Evolutionary conservation across 2,113 vertebrate species (phyloP).

Genomic region (Malurus alboscapulatus): DNA sequence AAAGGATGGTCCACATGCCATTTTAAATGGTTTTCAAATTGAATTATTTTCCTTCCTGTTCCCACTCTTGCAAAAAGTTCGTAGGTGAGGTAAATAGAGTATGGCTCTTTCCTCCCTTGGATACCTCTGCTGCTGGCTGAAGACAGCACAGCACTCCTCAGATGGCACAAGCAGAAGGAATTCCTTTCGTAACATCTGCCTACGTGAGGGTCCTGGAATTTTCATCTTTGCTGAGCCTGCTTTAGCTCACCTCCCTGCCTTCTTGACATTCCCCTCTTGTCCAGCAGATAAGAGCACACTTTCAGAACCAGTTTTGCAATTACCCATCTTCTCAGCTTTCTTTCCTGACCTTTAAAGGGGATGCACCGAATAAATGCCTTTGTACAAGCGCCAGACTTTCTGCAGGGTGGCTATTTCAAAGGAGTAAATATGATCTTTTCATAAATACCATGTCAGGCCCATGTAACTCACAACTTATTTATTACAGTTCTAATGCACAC

Average conservation of each 20-base stretch:
- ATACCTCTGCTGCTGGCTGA: neutral
- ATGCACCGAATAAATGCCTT: neutral
- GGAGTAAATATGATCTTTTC: conserved; percentile 41
- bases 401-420: conserved; percentile 42
- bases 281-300: conserved; percentile 56
- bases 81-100: neutral
- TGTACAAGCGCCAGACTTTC: neutral
- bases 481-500: conserved; percentile 31
- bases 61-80: neutral
- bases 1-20: neutral
- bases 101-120: neutral
- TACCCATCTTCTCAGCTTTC: conserved; percentile 45
- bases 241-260: conserved; percentile 57
- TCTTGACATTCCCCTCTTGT: conserved; percentile 31
- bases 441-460: conserved; percentile 48
- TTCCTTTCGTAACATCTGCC: conserved; percentile 48
- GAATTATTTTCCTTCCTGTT: neutral
- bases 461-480: conserved; percentile 18
- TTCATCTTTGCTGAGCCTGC: conserved; percentile 36
- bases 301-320: conserved; percentile 54
- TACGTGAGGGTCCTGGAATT: conserved; percentile 43
- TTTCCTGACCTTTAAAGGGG: conserved; percentile 62
- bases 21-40: neutral
- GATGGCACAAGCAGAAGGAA: conserved; percentile 15
- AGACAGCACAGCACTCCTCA: neutral